phyloP scores from a whole-genome alignment of 2,888 invertebrate species.

The Harmothoe impar region DNA sequence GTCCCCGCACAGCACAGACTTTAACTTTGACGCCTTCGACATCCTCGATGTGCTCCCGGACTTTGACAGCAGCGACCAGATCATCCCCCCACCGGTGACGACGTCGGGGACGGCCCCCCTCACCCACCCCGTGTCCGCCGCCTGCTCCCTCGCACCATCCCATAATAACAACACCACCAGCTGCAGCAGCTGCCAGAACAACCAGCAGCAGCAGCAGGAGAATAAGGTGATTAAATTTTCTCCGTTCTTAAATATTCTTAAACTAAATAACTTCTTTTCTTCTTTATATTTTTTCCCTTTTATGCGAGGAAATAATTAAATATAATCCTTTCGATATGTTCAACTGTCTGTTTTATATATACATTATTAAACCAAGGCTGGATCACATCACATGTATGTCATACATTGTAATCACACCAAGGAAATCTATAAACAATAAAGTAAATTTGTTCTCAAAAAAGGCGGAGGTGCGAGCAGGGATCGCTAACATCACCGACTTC shows the following conservation, averaged over 20 bases:
- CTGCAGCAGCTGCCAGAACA: conserved; percentile 53
- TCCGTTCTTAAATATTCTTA: too few species aligned
- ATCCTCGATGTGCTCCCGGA: conserved; percentile 77
- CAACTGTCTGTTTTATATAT: too few species aligned
- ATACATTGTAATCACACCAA: too few species aligned
- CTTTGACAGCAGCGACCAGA: conserved; percentile 71
- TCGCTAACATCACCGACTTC: conserved; percentile 91
- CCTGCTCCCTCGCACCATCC: neutral
- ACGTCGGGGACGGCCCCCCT: conserved; percentile 77
- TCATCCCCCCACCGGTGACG: neutral
- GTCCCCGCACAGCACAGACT: conserved; percentile 74
- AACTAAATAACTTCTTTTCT: too few species aligned
- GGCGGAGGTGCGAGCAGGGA: conserved; percentile 58
- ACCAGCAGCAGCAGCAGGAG: neutral
- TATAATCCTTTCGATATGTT: too few species aligned
- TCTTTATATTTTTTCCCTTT: too few species aligned
- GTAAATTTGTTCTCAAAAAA: too few species aligned
- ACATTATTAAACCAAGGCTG: too few species aligned
- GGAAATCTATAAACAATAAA: too few species aligned
- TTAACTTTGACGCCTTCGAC: conserved; percentile 77
- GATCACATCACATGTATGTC: too few species aligned
- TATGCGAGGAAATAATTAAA: too few species aligned
- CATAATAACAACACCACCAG: neutral
- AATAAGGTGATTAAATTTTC: too few species aligned
- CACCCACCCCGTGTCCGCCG: conserved; percentile 26